A percentile compares a stretch with the other conserved stretches of the same genome.
These are phyloP conservation scores for Acanthacorydalis orientalis DNA, from an alignment of 2,888 invertebrate genomes.

Conservation along the genomic window DNA sequence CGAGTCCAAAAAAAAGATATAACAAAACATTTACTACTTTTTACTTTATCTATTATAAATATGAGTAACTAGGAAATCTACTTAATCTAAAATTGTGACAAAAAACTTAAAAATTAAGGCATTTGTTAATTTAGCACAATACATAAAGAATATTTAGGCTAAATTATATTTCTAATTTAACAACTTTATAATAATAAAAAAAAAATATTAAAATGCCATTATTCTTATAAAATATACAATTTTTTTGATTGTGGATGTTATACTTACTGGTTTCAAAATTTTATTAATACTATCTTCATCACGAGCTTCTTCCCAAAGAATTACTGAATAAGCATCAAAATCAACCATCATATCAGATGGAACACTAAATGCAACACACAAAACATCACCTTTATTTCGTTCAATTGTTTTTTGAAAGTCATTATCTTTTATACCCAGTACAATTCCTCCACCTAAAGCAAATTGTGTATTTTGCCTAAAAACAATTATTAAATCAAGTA, in stretches of 20 bases:
- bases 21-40: too few relatives aligned
- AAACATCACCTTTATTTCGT: neutral
- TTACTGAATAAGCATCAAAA: conserved; percentile 2
- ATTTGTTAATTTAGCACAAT: too few relatives aligned
- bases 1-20: too few relatives aligned
- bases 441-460: conserved; percentile 4
- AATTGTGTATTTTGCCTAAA: conserved; percentile 2
- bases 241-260: too few relatives aligned
- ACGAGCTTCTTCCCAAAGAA: conserved; percentile 1
- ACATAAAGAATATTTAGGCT: too few relatives aligned
- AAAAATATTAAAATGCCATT: neutral
- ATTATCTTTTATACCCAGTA: neutral
- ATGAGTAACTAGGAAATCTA: too few relatives aligned
- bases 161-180: too few relatives aligned
- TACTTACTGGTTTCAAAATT: neutral
- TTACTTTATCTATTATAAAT: too few relatives aligned
- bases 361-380: conserved; percentile 1
- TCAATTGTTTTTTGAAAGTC: neutral
- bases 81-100: too few relatives aligned
- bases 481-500: neutral
- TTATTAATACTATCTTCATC: conserved; percentile 1
- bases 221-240: neutral
- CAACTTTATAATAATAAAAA: too few relatives aligned
- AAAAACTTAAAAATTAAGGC: too few relatives aligned
- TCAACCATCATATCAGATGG: neutral